A percentile compares a stretch with the other conserved stretches of the same genome.
These are phyloP conservation scores for Drosophila falleni DNA, from an alignment of 2,888 invertebrate species.

Conservation along the genomic window DNA sequence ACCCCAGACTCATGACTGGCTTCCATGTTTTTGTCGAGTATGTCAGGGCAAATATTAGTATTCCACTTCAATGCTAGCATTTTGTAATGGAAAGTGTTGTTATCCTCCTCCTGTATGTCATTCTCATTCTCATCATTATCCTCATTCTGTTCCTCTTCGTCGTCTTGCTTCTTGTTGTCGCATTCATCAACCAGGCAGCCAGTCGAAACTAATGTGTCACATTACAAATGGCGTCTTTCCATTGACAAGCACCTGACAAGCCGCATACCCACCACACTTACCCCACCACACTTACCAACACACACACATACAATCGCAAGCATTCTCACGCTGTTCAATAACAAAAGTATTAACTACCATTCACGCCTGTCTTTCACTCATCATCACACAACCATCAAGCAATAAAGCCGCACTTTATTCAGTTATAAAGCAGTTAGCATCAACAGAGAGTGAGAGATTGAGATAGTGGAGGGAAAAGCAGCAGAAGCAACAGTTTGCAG, in stretches of 20 bases:
- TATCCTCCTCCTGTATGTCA: conserved; percentile 11
- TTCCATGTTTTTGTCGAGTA: conserved; percentile 65
- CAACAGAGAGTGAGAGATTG: not conserved
- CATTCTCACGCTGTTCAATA: conserved; percentile 58
- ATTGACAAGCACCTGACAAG: conserved; percentile 37
- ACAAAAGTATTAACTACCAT: conserved; percentile 67
- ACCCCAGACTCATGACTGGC: conserved; percentile 50
- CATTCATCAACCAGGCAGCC: conserved; percentile 69
- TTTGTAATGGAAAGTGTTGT: conserved; percentile 80
- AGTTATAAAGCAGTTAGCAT: conserved; percentile 55
- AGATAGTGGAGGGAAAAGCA: conserved; percentile 1
- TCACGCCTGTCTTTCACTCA: conserved; percentile 23
- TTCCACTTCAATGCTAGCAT: conserved; percentile 79
- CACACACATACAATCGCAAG: not conserved
- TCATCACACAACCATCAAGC: conserved; percentile 49
- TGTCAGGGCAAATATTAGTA: conserved; percentile 77
- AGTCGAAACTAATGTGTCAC: conserved; percentile 77
- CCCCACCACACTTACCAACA: not conserved
- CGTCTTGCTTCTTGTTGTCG: conserved; percentile 29
- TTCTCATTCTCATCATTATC: conserved; percentile 5
- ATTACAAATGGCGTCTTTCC: conserved; percentile 68
- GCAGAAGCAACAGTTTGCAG: conserved; percentile 32
- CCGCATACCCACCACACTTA: not conserved
- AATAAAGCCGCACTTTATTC: conserved; percentile 69
- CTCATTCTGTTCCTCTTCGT: conserved; percentile 8